Base-by-base conservation (phyloP, 1,140 invertebrate species). In the Drosophila seguyi region DNA sequence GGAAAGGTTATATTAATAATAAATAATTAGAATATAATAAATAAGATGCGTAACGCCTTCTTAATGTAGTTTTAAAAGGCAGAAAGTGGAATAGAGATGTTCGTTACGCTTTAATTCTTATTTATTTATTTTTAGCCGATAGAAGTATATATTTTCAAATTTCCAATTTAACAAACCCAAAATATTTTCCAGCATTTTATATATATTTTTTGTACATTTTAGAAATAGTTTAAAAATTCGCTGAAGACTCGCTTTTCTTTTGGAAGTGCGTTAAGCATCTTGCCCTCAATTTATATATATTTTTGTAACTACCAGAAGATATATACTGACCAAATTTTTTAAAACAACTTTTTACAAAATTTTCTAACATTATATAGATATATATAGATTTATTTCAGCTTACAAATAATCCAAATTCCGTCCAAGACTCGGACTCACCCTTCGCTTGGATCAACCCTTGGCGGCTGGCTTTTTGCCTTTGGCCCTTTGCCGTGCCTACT, bases 401-500 rank as follows among this genome's bases (percentile, higher is more conserved):
- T 20, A 20, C 6, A 14, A 34, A 41, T 22, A 63, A 14, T 44
- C 18, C 36, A 14, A 62, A 56, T 38, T 36, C 13, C 27, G 34
- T 20, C 29, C 44, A 34, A 20, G 22, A 36, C 31, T 14, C 42
- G n/a, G 39, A 22, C 42, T 66, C 53, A 14, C 44, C 20, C 25
- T 42, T 36, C 34, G n/a, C 11, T 18, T 42, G 53, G 47, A 61
- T 36, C 65, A 55, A 45, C 63, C 63, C 75, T 59, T 38, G 22
- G 13, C 20, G 48, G 20, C 27, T 25, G 25, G 25, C 48, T 45
- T 58, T 27, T 55, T n/a, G 55, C 73, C 53, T 22, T 75, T 66
- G 59, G 48, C 31, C 47, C 53, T 61, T 65, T 56, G 57, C 58
- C 69, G 47, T 67, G 48, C 72, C 67, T 38, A 68, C 61, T 67